Percentiles rank a stretch among this genome's conserved stretches.
phyloP scores from a whole-genome alignment of 2,113 vertebrate genomes.

The Larimichthys polyactis region DNA sequence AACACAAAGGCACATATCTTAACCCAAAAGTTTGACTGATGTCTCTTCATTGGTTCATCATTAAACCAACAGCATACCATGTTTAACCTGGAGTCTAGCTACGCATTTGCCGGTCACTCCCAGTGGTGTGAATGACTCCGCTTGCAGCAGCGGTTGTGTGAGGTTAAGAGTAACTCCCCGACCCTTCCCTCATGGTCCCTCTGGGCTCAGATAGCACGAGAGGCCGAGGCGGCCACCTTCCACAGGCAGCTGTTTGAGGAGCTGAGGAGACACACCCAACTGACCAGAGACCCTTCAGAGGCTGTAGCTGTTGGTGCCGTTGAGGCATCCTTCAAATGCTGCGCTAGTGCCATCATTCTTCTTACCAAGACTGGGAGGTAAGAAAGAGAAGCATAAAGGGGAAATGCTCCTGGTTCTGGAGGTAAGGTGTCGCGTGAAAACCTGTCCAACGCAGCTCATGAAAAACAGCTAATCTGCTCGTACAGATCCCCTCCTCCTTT shows the following conservation, averaged over 20 bases:
- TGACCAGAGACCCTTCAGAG: constrained; percentile 96
- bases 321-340: constrained; percentile 98
- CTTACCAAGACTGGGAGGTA: constrained; percentile 99
- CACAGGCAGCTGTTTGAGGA: constrained; percentile 98
- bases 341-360: constrained; percentile 95
- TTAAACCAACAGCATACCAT: background rate
- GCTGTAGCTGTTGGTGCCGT: constrained; percentile 94
- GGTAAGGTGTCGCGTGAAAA: constrained; percentile 53
- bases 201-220: constrained; percentile 93
- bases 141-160: constrained; percentile 7
- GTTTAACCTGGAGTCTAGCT: constrained; percentile 33
- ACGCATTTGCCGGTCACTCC: constrained; percentile 52
- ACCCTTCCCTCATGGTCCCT: constrained; percentile 57
- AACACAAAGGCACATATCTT: background rate
- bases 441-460: background rate
- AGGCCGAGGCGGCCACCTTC: constrained; percentile 98
- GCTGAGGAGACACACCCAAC: constrained; percentile 89
- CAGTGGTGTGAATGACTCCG: constrained; percentile 51
- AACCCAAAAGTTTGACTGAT: background rate
- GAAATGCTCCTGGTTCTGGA: background rate
- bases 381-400: constrained; percentile 65
- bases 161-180: constrained; percentile 72
- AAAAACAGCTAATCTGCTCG: background rate
- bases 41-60: background rate
- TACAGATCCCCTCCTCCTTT: background rate